Evolutionary conservation across 2,113 vertebrate species (phyloP).

Genomic region (Uropsilus gracilis): DNA sequence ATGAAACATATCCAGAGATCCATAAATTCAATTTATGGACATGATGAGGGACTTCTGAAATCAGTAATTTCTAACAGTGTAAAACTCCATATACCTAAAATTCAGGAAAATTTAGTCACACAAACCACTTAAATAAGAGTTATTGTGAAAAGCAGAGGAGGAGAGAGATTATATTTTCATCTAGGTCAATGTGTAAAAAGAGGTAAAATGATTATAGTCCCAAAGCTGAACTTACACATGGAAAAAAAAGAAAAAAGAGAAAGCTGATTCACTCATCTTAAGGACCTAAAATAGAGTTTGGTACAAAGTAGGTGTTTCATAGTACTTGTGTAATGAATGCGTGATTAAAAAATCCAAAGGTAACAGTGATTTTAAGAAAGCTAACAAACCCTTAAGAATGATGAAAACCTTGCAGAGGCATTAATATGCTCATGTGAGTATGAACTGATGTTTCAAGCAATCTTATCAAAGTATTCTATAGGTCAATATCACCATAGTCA

Average conservation of each 20-base stretch:
- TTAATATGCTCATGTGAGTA: background rate
- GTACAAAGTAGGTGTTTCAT: background rate
- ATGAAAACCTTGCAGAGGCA: background rate
- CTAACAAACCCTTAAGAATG: background rate
- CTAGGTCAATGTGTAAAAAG: background rate
- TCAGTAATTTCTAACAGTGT: background rate
- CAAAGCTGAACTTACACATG: background rate
- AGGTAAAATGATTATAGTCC: background rate
- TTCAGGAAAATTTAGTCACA: background rate
- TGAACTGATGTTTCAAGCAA: background rate
- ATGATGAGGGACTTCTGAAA: background rate
- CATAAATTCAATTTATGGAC: background rate
- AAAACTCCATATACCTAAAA: background rate
- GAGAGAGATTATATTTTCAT: background rate
- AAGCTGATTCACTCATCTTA: background rate
- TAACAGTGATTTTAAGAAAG: background rate
- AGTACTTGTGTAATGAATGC: background rate
- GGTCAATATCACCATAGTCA: background rate
- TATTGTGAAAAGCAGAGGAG: background rate
- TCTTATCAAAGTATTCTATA: background rate
- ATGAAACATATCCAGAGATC: background rate
- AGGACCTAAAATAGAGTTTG: background rate
- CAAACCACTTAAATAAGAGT: background rate
- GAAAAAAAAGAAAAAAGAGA: no score
- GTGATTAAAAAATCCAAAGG: background rate